Conservation (phyloP, 2,797 vertebrate genomes). For the Anisognathus igniventris region DNA sequence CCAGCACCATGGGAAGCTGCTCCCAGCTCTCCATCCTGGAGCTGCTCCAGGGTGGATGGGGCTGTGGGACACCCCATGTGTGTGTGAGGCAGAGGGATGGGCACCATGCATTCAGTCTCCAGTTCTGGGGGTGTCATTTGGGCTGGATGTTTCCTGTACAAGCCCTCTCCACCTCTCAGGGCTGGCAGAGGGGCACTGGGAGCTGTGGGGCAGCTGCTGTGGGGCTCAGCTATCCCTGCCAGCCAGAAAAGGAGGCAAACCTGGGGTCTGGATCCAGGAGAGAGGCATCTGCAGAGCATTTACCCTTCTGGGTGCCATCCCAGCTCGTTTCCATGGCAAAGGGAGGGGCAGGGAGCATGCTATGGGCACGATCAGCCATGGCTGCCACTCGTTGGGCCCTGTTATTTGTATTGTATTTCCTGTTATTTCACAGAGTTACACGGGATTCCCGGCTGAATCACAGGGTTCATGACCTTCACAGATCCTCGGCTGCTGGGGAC, state of each 20-base stretch:
- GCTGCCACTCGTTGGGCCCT: neutral
- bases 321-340: neutral
- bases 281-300: neutral
- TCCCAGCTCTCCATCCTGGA: no score
- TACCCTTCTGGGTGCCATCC: neutral
- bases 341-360: neutral
- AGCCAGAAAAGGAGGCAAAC: neutral
- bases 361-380: neutral
- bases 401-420: neutral
- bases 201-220: neutral
- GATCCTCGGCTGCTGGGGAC: neutral
- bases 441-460: neutral
- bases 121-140: no score
- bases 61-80: rapidly evolving
- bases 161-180: no score
- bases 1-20: no score
- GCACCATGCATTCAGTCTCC: neutral
- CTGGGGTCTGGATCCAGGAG: neutral
- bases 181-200: neutral
- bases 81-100: rapidly evolving
- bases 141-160: no score
- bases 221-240: neutral
- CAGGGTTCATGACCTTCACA: neutral
- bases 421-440: neutral
- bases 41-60: neutral